Evolutionary conservation across 2,888 invertebrate genomes (phyloP).

Genomic region (Acanthosepion esculentum): DNA sequence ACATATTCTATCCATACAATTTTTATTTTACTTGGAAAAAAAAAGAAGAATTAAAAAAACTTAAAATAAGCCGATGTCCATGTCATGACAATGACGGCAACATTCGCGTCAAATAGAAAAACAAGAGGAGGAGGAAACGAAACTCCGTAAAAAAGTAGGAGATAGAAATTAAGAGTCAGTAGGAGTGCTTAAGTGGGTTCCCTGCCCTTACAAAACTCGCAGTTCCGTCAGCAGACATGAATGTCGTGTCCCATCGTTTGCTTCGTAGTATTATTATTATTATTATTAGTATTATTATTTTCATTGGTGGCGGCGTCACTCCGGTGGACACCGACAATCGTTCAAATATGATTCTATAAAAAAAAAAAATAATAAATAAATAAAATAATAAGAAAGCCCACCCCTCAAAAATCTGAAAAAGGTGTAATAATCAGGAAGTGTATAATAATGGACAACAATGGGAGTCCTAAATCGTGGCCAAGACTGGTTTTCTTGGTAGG

Average conservation of each 20-base stretch:
- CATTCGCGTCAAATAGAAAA: background rate
- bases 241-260: background rate
- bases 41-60: no score
- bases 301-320: background rate
- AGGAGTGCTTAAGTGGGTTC: background rate
- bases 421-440: no score
- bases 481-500: constrained; percentile 45
- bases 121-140: background rate
- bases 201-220: background rate
- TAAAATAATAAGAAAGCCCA: no score
- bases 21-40: no score
- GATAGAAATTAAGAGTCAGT: background rate
- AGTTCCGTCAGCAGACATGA: background rate
- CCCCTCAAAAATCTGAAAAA: no score
- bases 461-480: constrained; percentile 45
- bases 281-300: background rate
- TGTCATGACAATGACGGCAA: background rate
- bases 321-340: background rate
- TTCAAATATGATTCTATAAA: constrained; percentile 20
- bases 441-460: constrained; percentile 36
- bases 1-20: no score
- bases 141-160: constrained; percentile 4
- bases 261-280: background rate
- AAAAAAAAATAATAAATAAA: background rate
- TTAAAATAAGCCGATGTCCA: no score